These are phyloP conservation scores for Papilio glaucus DNA, from an alignment of 1,140 invertebrate species.

Conservation along the genomic window DNA sequence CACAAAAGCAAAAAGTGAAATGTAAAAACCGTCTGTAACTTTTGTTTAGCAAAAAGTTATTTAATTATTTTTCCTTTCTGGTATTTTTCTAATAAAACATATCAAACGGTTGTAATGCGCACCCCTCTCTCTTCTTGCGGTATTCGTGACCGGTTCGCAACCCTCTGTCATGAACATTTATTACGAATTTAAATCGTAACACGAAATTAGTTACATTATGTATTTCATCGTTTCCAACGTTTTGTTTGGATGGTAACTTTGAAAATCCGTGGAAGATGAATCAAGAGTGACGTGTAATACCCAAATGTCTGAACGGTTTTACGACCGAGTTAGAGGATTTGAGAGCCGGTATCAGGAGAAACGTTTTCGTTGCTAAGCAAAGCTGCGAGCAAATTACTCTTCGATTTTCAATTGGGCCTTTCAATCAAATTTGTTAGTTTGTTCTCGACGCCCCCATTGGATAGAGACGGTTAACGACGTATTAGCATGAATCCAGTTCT, in stretches of 20 bases:
- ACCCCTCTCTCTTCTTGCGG: constrained; percentile 61
- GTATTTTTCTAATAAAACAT: constrained; percentile 40
- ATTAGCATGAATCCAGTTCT: no score
- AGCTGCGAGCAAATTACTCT: constrained; percentile 56
- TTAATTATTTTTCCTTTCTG: constrained; percentile 20
- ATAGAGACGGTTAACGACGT: no score
- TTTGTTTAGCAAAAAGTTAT: constrained; percentile 11
- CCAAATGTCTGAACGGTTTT: constrained; percentile 29
- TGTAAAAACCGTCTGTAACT: constrained; percentile 1
- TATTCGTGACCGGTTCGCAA: constrained; percentile 57
- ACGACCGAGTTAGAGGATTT: constrained; percentile 39
- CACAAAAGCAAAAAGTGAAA: not conserved
- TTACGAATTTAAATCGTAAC: constrained; percentile 68
- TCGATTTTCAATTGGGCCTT: constrained; percentile 59
- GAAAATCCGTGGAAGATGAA: constrained; percentile 27
- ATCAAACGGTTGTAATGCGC: constrained; percentile 50
- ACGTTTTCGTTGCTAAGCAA: constrained; percentile 44
- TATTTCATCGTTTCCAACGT: constrained; percentile 47
- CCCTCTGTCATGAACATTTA: constrained; percentile 57
- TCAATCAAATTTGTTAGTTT: constrained; percentile 57
- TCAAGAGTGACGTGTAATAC: not conserved
- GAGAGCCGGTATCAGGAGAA: constrained; percentile 47
- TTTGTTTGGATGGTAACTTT: constrained; percentile 55
- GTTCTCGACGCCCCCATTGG: not conserved
- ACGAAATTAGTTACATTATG: constrained; percentile 65